phyloP scores from a whole-genome alignment of 2,797 vertebrate genomes.

The Alauda arvensis region DNA sequence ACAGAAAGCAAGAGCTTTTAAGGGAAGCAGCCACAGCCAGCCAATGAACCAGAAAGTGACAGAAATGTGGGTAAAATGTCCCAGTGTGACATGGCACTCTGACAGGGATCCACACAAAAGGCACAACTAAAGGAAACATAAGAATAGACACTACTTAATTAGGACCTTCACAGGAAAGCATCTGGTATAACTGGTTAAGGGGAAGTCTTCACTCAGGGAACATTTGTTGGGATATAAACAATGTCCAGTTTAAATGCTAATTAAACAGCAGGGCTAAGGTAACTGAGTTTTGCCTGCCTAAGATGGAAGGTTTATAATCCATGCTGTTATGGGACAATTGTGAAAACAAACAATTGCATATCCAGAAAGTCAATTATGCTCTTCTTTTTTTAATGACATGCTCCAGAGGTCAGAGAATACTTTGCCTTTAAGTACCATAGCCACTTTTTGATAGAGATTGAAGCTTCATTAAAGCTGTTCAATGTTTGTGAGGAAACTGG shows the following conservation, averaged over 20 bases:
- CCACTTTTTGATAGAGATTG: neutral
- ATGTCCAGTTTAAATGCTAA: constrained; percentile 44
- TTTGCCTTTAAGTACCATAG: neutral
- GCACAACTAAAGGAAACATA: neutral
- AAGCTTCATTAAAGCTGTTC: neutral
- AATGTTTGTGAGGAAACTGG: neutral
- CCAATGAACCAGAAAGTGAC: neutral
- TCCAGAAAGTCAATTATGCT: constrained; percentile 25
- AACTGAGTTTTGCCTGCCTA: constrained; percentile 26
- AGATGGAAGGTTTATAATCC: constrained; percentile 38
- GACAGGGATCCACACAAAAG: neutral
- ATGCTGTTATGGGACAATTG: constrained; percentile 12
- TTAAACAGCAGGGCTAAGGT: constrained; percentile 46
- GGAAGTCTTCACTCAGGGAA: constrained; percentile 29
- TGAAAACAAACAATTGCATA: constrained; percentile 11
- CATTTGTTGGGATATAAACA: constrained; percentile 44
- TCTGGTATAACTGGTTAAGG: constrained; percentile 33
- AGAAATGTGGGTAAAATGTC: neutral
- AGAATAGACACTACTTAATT: constrained; percentile 35
- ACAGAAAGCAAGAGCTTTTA: neutral
- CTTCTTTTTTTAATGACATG: constrained; percentile 14
- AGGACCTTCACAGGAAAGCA: constrained; percentile 29
- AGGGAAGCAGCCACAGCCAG: neutral
- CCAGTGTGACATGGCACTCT: neutral
- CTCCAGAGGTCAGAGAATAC: constrained; percentile 23